Percentiles rank a stretch among this genome's conserved stretches.
Conservation (phyloP, 2,797 vertebrate species). For the Pristis pectinata region DNA sequence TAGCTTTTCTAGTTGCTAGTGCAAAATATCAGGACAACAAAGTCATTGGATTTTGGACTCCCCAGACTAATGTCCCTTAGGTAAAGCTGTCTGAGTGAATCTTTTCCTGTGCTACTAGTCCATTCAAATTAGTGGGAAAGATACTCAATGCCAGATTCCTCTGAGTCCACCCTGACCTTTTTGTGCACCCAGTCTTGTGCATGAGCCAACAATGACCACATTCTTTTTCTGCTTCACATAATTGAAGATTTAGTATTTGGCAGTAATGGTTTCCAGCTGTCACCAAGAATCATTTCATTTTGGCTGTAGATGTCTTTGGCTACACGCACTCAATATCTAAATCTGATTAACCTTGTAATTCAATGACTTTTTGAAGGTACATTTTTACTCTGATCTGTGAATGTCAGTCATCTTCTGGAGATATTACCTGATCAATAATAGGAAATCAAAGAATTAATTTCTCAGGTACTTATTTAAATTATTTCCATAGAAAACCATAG, state of each 20-base stretch:
- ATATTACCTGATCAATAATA: neutral
- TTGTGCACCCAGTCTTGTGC: neutral
- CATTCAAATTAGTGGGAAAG: neutral
- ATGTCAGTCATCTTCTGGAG: neutral
- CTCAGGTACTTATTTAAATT: neutral
- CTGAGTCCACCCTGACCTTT: neutral
- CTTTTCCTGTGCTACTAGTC: no score
- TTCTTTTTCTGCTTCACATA: no score
- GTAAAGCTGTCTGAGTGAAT: neutral
- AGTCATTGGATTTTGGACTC: neutral
- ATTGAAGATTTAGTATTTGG: neutral
- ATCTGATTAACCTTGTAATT: neutral
- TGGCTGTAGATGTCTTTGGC: neutral
- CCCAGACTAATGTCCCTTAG: neutral
- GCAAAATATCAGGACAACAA: neutral
- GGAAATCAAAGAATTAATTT: neutral
- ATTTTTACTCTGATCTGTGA: neutral
- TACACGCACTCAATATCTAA: neutral
- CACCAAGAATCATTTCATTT: neutral
- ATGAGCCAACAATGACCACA: no score
- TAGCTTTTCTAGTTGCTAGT: neutral
- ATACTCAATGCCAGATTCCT: neutral
- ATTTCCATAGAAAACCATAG: no score
- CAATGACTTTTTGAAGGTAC: neutral
- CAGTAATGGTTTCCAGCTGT: neutral